Base-by-base conservation (phyloP, 2,113 vertebrate genomes). In the Thermophis baileyi region DNA sequence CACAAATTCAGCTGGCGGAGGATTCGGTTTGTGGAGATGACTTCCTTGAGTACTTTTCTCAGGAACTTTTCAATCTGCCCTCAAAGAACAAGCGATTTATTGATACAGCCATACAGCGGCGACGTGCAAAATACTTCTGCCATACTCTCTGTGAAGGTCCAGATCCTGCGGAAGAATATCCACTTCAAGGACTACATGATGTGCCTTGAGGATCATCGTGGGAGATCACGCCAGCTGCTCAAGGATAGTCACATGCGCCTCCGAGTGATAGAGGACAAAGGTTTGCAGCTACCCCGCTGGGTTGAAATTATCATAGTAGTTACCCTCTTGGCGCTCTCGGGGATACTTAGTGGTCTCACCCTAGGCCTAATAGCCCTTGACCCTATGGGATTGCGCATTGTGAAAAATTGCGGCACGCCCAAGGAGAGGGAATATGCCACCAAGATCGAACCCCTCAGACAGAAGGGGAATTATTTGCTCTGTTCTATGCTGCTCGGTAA, bases 301-400 rank as follows among this genome's bases (percentile, higher is more conserved):
- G 24, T 99, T 94, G 98, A 99, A 97, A 92, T 94, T 50, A 97
- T 98, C 20, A 94, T 99, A 3, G 96, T 99, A 35, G 18, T 55
- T 4, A 96, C 96, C 69, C 94, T 99, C 86, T 94, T 99, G 49
- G 96, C 95, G 50, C 97, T 99, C 0, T 99, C 99, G 0, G 99
- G 99, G 3, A 99, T 99, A 96, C 99, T 99, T 97, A 99, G 99
- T 27, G 99, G 99, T 14, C 97, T 99, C 87, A 99, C 99, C 95
- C 96, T 99, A 94, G 99, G 99, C 0, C 96, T 99, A 0, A 99
- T 99, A 99, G 99, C 99, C 0, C 96, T 99, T 94, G 99, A 99
- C 63, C 99, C 99, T 86, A 99, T 99, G 98, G 99, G 99, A 97
- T 98, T 99, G 89, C 98, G 99, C 91, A 99, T 99, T 69, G 98